Evolutionary conservation across 2,797 vertebrate species (phyloP).

Genomic region (Salmo trutta): DNA sequence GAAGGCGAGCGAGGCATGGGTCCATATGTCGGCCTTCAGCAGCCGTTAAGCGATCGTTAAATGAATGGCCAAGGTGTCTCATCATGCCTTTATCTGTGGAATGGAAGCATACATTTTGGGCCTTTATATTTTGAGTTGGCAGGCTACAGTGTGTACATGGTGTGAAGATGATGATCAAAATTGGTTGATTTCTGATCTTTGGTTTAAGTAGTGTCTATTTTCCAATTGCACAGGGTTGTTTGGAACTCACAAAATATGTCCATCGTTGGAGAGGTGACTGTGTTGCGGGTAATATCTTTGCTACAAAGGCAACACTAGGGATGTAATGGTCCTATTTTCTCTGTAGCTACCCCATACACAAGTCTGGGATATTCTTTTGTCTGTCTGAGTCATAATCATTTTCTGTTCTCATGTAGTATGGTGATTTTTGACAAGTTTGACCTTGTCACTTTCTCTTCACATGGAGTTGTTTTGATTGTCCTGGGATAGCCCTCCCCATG

Average conservation of each 20-base stretch:
- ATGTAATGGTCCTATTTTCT: background rate
- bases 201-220: too few relatives aligned
- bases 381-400: background rate
- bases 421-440: constrained; percentile 20
- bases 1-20: constrained; percentile 39
- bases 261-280: background rate
- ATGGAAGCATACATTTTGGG: background rate
- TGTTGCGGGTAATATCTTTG: background rate
- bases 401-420: background rate
- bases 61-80: constrained; percentile 22
- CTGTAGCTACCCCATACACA: background rate
- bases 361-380: background rate
- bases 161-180: background rate
- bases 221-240: too few relatives aligned
- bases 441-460: constrained; percentile 31
- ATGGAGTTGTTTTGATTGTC: constrained; percentile 21
- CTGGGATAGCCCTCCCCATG: constrained; percentile 12
- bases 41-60: constrained; percentile 40
- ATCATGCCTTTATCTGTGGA: background rate
- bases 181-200: too few relatives aligned
- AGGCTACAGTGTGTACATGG: background rate
- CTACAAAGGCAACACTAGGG: background rate
- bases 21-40: constrained; percentile 56
- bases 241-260: background rate
- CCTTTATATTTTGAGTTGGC: background rate